Base-by-base conservation (phyloP, 2,797 vertebrate species). In the Vultur gryphus region DNA sequence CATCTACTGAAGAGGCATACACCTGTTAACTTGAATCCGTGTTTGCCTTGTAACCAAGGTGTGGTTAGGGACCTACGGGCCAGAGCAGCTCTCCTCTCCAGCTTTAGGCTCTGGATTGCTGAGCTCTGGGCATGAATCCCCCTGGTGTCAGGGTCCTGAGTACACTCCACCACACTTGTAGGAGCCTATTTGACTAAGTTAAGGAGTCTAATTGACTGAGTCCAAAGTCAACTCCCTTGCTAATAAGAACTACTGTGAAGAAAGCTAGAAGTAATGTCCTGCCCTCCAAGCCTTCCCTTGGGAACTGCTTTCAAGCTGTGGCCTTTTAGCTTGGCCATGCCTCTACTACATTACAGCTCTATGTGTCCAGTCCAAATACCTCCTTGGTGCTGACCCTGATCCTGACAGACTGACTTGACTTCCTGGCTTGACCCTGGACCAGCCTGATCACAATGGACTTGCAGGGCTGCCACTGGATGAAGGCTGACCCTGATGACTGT, bases 101-200 rank as follows among this genome's bases (percentile, higher is more conserved):
- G 6, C 39, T 72, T 71, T 57, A 55, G 37, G 18, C 20, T 71
- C 54, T 67, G 44, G 23, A 16, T 48, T 2, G 0, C 6, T 52
- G 16, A 57, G 33, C 13, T 75, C 41, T 81, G 44, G 44, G 23
- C 11, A 77, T 71, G 24, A 91, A 13, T 5, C 13, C 3, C 12
- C 18, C 7, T 26, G 7, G 11, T 49, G 25, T 59, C 72, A 48
- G 26, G 9, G 19, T 54, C 28, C 54, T 33, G 10, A 78, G 25
- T 7, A 37, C 23, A 20, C 6, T 48, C 4, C 25, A 3, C 14
- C 1, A 1, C 2, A 10, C 13, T 58, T 52, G 31, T 8, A 52
- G 39, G 18, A 85, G 17, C 13, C 23, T 73, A 13, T 64, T 52
- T 70, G 17, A 21, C 37, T 16, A 16, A 26, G 16, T 37, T 64